A percentile compares a stretch with the other conserved stretches of the same genome.
Conservation (phyloP, 2,797 vertebrate species). For the Sebastes steindachneri region DNA sequence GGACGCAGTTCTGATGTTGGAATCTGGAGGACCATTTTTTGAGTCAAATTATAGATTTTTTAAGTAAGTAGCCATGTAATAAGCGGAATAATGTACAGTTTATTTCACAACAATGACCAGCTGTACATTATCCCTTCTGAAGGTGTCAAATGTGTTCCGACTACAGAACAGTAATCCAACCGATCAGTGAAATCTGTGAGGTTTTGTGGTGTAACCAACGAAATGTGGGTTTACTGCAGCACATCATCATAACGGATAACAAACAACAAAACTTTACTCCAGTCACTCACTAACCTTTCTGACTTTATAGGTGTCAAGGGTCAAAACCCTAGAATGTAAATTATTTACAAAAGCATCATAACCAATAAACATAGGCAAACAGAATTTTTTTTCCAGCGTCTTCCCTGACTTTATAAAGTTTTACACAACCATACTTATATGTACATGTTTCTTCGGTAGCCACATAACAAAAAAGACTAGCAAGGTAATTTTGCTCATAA, state of each 20-base stretch:
- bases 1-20: no score
- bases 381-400: background rate
- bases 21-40: no score
- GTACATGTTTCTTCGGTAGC: background rate
- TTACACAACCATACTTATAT: background rate
- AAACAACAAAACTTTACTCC: background rate
- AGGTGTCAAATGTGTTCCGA: no score
- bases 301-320: background rate
- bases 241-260: background rate
- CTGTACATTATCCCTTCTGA: no score
- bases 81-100: no score
- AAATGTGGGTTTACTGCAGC: background rate
- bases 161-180: background rate
- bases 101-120: no score
- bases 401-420: background rate
- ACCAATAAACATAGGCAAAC: background rate
- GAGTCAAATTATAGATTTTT: no score
- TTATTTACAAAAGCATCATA: background rate
- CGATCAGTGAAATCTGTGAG: background rate
- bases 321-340: background rate
- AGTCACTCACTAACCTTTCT: background rate
- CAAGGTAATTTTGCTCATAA: background rate
- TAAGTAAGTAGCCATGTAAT: no score
- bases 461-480: background rate
- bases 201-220: background rate